A percentile compares a stretch with the other conserved stretches of the same genome.
Conservation (phyloP, 2,113 vertebrate genomes). For the Tachysurus fulvidraco region DNA sequence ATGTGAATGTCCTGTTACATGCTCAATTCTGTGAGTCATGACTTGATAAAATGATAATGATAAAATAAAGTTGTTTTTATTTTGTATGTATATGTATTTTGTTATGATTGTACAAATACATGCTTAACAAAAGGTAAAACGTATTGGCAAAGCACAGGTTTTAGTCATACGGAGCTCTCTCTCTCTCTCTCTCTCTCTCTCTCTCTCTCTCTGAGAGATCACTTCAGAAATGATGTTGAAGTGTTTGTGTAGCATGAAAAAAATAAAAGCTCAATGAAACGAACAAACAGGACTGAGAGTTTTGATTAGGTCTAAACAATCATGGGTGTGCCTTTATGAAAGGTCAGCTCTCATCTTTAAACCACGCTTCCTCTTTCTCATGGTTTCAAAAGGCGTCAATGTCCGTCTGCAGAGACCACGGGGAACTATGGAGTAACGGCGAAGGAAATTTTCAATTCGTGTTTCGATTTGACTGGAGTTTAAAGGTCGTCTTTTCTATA, state of each 20-base stretch:
- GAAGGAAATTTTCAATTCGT: not conserved
- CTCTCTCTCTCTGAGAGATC: not conserved
- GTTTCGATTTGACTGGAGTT: not conserved
- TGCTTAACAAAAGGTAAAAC: not conserved
- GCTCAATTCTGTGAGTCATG: not conserved
- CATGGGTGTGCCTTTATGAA: constrained; percentile 27
- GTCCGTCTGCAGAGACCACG: not conserved
- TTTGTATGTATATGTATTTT: too few relatives aligned
- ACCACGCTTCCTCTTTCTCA: constrained; percentile 24
- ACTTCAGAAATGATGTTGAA: not conserved
- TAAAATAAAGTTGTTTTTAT: not conserved
- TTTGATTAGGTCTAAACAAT: not conserved
- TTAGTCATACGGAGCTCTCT: not conserved
- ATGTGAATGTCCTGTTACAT: not conserved
- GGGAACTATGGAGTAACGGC: not conserved
- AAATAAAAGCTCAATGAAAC: not conserved
- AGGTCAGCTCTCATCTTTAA: constrained; percentile 11
- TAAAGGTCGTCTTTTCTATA: too few relatives aligned
- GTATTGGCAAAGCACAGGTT: not conserved
- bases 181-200: not conserved
- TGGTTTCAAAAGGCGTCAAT: not conserved
- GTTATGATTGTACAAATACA: too few relatives aligned
- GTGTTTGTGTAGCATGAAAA: not conserved
- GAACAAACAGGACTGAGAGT: not conserved
- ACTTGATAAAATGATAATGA: not conserved